Percentiles rank a stretch among this genome's conserved stretches.
phyloP scores from a whole-genome alignment of 2,797 vertebrate species.

The Eupleurogrammus muticus region DNA sequence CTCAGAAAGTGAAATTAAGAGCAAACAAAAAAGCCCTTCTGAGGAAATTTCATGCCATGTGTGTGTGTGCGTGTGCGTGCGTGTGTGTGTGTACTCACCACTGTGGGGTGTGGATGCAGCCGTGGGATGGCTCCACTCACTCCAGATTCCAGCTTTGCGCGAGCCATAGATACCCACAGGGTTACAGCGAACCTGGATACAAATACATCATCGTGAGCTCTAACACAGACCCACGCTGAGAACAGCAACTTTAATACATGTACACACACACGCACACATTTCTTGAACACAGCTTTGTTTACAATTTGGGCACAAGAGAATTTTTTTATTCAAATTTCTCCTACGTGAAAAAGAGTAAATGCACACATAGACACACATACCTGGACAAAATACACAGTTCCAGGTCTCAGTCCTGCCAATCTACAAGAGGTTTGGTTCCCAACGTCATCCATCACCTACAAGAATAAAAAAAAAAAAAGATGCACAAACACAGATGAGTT shows the following conservation, averaged over 20 bases:
- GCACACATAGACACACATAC: constrained; percentile 47
- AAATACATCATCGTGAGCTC: constrained; percentile 1
- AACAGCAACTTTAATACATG: background rate
- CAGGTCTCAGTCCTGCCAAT: constrained; percentile 92
- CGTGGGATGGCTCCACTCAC: constrained; percentile 96
- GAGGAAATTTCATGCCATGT: background rate
- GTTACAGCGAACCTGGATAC: constrained; percentile 90
- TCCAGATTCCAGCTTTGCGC: constrained; percentile 97
- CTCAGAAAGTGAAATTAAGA: constrained; percentile 19
- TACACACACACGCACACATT: constrained; percentile 47
- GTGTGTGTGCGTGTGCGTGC: constrained; percentile 16
- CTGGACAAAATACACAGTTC: constrained; percentile 98
- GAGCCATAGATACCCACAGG: constrained; percentile 97
- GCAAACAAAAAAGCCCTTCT: constrained; percentile 13
- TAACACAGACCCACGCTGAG: background rate
- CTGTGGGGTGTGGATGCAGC: constrained; percentile 96
- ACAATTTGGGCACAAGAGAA: too few species aligned
- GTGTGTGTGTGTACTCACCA: constrained; percentile 78
- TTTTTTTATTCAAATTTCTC: too few species aligned
- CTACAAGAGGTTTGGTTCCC: constrained; percentile 97
- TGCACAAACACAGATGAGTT: constrained; percentile 47
- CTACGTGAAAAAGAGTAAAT: too few species aligned
- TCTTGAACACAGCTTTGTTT: too few species aligned
- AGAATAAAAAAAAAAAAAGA: constrained; percentile 37
- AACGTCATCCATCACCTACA: constrained; percentile 94